These are phyloP conservation scores for Bombycilla garrulus DNA, from an alignment of 2,113 vertebrate genomes.

Conservation along the genomic window DNA sequence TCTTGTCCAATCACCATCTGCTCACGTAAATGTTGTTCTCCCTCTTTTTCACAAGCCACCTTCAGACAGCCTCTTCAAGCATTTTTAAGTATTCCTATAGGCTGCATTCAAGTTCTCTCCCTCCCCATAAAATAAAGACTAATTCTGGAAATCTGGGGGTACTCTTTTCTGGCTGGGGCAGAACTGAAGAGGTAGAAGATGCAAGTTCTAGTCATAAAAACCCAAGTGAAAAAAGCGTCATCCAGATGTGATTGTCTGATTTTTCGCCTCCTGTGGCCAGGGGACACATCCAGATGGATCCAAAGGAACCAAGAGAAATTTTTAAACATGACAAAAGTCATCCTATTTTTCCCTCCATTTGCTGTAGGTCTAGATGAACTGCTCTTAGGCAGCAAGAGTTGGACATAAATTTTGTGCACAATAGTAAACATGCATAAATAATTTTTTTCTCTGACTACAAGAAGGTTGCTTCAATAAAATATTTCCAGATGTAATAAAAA, in stretches of 20 bases:
- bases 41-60: background rate
- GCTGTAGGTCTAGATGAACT: background rate
- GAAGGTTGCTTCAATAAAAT: background rate
- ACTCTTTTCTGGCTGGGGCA: rapidly evolving
- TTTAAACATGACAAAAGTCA: background rate
- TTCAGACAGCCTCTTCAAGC: no score
- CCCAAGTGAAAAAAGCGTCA: rapidly evolving
- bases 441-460: rapidly evolving
- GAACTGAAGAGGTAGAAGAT: background rate
- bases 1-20: no score
- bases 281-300: background rate
- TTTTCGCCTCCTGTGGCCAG: background rate
- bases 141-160: background rate
- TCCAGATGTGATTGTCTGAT: background rate
- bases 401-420: background rate
- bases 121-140: rapidly evolving
- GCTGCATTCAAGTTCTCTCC: background rate
- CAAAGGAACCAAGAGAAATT: background rate
- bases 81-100: background rate
- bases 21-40: background rate
- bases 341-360: background rate
- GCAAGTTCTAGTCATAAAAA: background rate
- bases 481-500: background rate
- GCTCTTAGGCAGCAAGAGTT: background rate
- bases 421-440: rapidly evolving